These are phyloP conservation scores for Epistrophe grossulariae DNA, from an alignment of 2,888 invertebrate genomes.

Conservation along the genomic window DNA sequence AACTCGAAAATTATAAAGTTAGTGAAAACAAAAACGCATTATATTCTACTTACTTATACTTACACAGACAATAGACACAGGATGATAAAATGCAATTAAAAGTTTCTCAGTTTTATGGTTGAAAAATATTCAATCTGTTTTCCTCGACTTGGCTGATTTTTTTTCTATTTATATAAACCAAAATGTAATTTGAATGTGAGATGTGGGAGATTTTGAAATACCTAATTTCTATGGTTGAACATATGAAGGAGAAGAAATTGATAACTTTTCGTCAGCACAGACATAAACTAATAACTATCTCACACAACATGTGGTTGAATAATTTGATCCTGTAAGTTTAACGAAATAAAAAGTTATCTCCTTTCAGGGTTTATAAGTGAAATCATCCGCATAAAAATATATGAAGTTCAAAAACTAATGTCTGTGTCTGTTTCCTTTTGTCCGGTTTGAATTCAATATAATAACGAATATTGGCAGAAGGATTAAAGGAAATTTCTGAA, in stretches of 20 bases:
- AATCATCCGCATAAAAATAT: conserved; percentile 1
- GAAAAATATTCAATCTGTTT: conserved; percentile 56
- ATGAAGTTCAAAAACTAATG: not conserved
- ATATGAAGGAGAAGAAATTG: no score
- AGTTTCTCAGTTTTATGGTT: conserved; percentile 54
- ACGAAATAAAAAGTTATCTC: not conserved
- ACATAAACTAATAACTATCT: not conserved
- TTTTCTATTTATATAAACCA: not conserved
- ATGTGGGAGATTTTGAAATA: not conserved
- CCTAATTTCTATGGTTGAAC: not conserved
- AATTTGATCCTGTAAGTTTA: conserved; percentile 13
- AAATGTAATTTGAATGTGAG: conserved; percentile 36
- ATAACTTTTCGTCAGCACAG: not conserved
- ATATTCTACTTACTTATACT: not conserved
- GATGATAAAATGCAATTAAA: conserved; percentile 62
- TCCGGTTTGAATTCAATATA: not conserved
- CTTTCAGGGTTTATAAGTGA: not conserved
- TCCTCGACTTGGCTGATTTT: not conserved
- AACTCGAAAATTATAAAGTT: not conserved
- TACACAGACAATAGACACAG: not conserved
- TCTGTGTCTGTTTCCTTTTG: not conserved
- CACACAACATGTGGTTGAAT: not conserved
- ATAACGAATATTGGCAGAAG: not conserved
- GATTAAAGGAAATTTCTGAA: not conserved
- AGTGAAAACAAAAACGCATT: conserved; percentile 12